A percentile compares a stretch with the other conserved stretches of the same genome.
Conservation (phyloP, 2,797 vertebrate genomes). For the Spondyliosoma cantharus region DNA sequence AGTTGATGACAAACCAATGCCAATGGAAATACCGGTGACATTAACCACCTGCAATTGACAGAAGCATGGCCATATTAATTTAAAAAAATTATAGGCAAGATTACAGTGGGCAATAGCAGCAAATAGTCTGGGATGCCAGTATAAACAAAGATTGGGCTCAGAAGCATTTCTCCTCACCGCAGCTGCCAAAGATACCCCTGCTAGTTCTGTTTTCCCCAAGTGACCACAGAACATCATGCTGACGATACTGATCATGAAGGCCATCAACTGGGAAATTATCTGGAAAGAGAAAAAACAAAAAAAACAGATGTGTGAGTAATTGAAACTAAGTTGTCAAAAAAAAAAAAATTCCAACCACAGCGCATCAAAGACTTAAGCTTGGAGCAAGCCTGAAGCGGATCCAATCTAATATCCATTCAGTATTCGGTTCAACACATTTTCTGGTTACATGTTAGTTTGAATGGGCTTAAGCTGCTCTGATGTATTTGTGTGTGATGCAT, state of each 20-base stretch:
- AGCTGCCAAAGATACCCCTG: conserved; percentile 83
- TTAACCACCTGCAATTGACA: conserved; percentile 85
- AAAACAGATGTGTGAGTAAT: background rate
- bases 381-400: background rate
- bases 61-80: background rate
- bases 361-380: background rate
- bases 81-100: background rate
- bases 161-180: conserved; percentile 74
- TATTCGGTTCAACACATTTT: background rate
- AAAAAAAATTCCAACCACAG: background rate
- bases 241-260: conserved; percentile 83
- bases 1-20: conserved; percentile 84
- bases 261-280: conserved; percentile 86
- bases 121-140: background rate
- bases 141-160: background rate
- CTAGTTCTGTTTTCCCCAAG: conserved; percentile 86
- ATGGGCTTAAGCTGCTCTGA: background rate
- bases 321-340: background rate
- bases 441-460: background rate
- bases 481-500: background rate
- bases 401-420: background rate
- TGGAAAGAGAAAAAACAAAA: conserved; percentile 44
- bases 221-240: conserved; percentile 90
- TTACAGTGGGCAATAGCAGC: background rate
- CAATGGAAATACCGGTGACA: conserved; percentile 85